Percentiles rank a stretch among this genome's conserved stretches.
phyloP scores from a whole-genome alignment of 2,113 vertebrate genomes.

The Alligator sinensis region DNA sequence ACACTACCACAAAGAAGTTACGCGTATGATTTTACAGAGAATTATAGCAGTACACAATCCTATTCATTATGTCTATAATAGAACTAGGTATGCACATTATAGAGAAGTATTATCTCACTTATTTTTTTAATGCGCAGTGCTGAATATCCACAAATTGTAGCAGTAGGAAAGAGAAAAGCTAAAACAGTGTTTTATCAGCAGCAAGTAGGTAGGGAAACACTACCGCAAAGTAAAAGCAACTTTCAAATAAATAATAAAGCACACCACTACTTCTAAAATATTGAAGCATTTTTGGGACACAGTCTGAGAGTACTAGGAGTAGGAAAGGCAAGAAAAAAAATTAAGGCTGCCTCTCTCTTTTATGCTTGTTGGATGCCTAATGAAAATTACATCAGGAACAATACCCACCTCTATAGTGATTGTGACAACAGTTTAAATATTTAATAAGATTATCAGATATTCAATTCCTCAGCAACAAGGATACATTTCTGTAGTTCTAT shows the following conservation, averaged over 20 bases:
- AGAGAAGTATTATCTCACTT: not conserved
- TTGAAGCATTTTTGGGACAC: not conserved
- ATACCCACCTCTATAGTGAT: not conserved
- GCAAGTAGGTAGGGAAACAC: not conserved
- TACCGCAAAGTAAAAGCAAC: not conserved
- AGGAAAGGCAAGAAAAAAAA: no score
- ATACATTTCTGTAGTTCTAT: not conserved
- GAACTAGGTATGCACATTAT: conserved; percentile 9
- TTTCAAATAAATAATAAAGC: not conserved
- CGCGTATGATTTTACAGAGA: conserved; percentile 17
- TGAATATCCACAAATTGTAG: not conserved
- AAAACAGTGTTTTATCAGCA: not conserved
- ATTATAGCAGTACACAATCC: not conserved
- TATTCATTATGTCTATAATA: conserved; percentile 34
- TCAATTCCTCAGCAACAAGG: not conserved
- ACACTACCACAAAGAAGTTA: not conserved
- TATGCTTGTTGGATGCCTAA: no score
- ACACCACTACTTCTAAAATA: not conserved
- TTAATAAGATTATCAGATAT: not conserved
- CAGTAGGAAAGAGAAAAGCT: not conserved
- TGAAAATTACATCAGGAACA: no score
- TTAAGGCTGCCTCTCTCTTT: not conserved
- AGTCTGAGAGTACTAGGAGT: no score
- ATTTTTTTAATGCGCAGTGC: not conserved
- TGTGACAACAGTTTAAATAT: not conserved